phyloP scores from a whole-genome alignment of 2,113 vertebrate species.

The Lipophrys pholis region DNA sequence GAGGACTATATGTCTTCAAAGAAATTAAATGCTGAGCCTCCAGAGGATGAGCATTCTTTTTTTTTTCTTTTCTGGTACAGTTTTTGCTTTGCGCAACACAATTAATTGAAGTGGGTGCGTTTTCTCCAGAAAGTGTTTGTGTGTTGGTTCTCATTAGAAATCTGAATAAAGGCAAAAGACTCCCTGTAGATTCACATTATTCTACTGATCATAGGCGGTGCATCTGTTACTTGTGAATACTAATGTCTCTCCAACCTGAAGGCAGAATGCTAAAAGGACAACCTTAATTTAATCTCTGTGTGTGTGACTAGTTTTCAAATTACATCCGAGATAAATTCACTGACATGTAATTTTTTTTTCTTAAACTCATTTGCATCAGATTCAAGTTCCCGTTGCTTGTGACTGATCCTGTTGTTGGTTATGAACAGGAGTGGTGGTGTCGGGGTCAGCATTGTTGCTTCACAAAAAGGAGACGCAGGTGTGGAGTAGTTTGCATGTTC shows the following conservation, averaged over 20 bases:
- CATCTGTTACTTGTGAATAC: constrained; percentile 46
- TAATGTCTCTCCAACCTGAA: constrained; percentile 12
- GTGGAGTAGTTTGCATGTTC: no score
- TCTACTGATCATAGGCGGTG: constrained; percentile 18
- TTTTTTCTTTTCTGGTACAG: not conserved
- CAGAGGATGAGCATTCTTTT: not conserved
- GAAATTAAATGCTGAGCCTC: not conserved
- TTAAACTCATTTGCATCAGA: constrained; percentile 2
- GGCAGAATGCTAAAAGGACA: not conserved
- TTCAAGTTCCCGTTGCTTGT: not conserved
- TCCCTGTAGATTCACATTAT: constrained; percentile 25
- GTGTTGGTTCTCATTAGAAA: constrained; percentile 19
- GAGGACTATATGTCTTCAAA: constrained; percentile 6
- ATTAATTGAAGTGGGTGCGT: constrained; percentile 20
- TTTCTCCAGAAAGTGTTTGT: constrained; percentile 3
- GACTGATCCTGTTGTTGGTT: constrained; percentile 1
- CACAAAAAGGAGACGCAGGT: no score
- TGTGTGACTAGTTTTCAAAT: constrained; percentile 17
- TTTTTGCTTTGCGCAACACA: constrained; percentile 13
- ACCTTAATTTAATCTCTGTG: constrained; percentile 9
- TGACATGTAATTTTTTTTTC: constrained; percentile 7
- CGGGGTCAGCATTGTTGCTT: no score
- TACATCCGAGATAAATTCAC: constrained; percentile 9
- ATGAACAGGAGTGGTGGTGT: no score
- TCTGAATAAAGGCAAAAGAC: constrained; percentile 13